Percentiles rank a stretch among this genome's conserved stretches.
phyloP scores from a whole-genome alignment of 2,797 vertebrate genomes.

The Centropyge bicolor region DNA sequence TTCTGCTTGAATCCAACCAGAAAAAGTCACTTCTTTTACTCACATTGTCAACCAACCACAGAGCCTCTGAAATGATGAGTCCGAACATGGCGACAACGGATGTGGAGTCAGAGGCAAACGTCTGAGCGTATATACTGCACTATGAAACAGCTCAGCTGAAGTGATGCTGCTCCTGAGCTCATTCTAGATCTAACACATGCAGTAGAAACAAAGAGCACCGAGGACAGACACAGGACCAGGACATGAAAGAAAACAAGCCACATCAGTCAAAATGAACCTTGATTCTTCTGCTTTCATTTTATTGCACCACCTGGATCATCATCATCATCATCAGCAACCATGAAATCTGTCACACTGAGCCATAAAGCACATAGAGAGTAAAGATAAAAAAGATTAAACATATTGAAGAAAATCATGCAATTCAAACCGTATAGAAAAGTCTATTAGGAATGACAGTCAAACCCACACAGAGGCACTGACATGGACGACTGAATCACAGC shows the following conservation, averaged over 20 bases:
- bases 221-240: too few species aligned
- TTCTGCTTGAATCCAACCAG: too few species aligned
- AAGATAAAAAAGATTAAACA: background rate
- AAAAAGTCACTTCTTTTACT: too few species aligned
- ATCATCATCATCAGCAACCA: conserved; percentile 6
- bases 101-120: too few species aligned
- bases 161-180: too few species aligned
- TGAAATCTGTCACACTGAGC: conserved; percentile 29
- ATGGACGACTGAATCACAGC: background rate
- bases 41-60: too few species aligned
- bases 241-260: background rate
- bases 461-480: conserved; percentile 52
- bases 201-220: too few species aligned
- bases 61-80: too few species aligned
- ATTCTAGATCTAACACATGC: too few species aligned
- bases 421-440: conserved; percentile 8
- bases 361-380: conserved; percentile 9
- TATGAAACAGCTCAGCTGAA: too few species aligned
- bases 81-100: too few species aligned
- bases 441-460: background rate
- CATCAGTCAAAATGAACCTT: background rate
- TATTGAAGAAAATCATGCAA: conserved; percentile 38
- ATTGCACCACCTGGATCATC: conserved; percentile 51
- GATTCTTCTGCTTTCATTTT: conserved; percentile 39
- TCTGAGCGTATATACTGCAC: too few species aligned